Conservation (phyloP, 1,140 invertebrate species). For the Drosophila kanapiae region DNA sequence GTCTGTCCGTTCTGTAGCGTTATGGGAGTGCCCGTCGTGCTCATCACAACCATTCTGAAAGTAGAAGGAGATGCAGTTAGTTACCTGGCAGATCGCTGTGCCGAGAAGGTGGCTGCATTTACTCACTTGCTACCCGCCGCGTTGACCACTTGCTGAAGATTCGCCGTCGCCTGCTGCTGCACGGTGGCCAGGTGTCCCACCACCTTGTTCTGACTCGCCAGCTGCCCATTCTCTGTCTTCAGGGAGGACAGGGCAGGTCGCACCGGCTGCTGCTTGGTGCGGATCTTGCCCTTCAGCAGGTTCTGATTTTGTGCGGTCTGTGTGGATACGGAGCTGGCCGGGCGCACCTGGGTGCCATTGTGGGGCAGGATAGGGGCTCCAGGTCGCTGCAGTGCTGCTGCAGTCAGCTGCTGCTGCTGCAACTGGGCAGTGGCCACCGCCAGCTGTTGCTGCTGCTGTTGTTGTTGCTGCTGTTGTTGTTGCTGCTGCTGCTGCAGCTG, state of each 20-base stretch:
- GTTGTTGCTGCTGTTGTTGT: conserved; percentile 34
- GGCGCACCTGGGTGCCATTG: conserved; percentile 87
- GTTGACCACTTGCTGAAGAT: conserved; percentile 84
- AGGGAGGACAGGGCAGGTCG: conserved; percentile 87
- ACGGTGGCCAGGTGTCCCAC: conserved; percentile 45
- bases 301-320: conserved; percentile 88
- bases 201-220: conserved; percentile 86
- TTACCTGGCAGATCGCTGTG: neutral
- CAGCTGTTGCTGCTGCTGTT: conserved; percentile 44
- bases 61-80: neutral
- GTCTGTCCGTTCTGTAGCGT: conserved; percentile 81
- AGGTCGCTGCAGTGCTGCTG: conserved; percentile 59
- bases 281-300: conserved; percentile 79
- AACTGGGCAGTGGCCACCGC: conserved; percentile 58
- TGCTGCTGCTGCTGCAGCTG: conserved; percentile 36
- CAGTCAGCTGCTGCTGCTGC: conserved; percentile 64
- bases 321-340: conserved; percentile 91
- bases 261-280: conserved; percentile 86
- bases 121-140: conserved; percentile 80
- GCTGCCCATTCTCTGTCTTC: conserved; percentile 88
- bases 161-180: conserved; percentile 76
- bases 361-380: conserved; percentile 87
- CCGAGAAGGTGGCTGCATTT: neutral
- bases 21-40: conserved; percentile 77
- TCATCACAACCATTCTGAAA: conserved; percentile 84